Evolutionary conservation across 2,797 vertebrate genomes (phyloP).

Genomic region (Cottoperca gobio): DNA sequence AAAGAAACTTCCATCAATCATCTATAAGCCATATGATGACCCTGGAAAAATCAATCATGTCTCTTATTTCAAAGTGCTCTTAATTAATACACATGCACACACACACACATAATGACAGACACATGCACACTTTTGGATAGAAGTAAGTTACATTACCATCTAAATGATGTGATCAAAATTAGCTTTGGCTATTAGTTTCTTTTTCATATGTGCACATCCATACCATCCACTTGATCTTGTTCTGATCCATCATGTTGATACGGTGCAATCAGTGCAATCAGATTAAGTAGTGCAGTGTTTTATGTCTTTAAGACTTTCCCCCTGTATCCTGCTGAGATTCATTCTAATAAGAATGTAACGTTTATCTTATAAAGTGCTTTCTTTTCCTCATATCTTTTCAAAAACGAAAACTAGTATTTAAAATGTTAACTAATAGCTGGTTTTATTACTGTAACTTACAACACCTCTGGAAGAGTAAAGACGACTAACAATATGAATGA

Average conservation of each 20-base stretch:
- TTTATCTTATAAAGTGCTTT: conserved; percentile 75
- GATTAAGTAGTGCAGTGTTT: conserved; percentile 69
- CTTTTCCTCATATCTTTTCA: conserved; percentile 20
- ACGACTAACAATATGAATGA: conserved; percentile 10
- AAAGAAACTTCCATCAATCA: conserved; percentile 25
- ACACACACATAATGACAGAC: conserved; percentile 6
- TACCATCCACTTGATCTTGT: conserved; percentile 26
- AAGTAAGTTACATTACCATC: conserved; percentile 30
- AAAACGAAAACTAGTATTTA: conserved; percentile 28
- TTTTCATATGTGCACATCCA: conserved; percentile 30
- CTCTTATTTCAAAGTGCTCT: conserved; percentile 59
- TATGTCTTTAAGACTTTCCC: conserved; percentile 33
- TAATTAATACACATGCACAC: conserved; percentile 44
- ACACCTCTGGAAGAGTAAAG: conserved; percentile 10
- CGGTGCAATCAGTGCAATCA: conserved; percentile 65
- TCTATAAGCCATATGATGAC: background rate
- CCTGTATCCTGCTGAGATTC: conserved; percentile 12
- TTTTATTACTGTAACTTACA: conserved; percentile 5
- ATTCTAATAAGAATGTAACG: conserved; percentile 30
- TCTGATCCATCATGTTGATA: conserved; percentile 27
- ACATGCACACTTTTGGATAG: conserved; percentile 53
- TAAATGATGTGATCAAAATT: conserved; percentile 49
- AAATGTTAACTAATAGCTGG: conserved; percentile 11
- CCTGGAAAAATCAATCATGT: conserved; percentile 18
- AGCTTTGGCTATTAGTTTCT: conserved; percentile 38